Evolutionary conservation across 1,140 invertebrate species (phyloP).

Genomic region (Pseudomyrmex flavicornis): DNA sequence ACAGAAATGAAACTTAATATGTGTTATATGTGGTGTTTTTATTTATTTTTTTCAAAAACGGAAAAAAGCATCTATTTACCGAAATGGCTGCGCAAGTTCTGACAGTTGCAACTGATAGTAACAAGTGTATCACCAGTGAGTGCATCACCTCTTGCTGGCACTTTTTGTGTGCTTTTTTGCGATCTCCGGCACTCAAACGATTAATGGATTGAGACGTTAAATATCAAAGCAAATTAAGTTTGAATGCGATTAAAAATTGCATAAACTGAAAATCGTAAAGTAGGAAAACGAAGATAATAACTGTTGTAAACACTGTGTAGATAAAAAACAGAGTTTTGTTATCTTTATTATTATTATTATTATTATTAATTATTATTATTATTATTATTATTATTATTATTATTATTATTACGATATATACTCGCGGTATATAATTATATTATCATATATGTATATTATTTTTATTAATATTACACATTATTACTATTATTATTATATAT

Average conservation of each 20-base stretch:
- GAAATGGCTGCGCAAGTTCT: too few species aligned
- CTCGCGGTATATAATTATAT: too few species aligned
- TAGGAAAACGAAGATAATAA: conserved; percentile 44
- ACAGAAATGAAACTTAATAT: too few species aligned
- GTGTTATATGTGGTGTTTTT: too few species aligned
- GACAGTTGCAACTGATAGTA: too few species aligned
- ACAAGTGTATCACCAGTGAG: too few species aligned
- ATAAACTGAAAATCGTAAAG: conserved; percentile 21
- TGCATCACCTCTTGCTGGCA: too few species aligned
- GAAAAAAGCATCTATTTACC: too few species aligned
- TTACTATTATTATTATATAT: conserved; percentile 67
- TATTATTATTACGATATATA: conserved; percentile 16
- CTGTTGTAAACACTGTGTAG: conserved; percentile 71
- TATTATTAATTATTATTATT: conserved; percentile 64
- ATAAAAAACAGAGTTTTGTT: conserved; percentile 76
- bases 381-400: conserved; percentile 66
- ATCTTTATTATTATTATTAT: conserved; percentile 72
- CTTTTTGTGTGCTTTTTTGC: too few species aligned
- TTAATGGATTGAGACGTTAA: conserved; percentile 30
- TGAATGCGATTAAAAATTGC: conserved; percentile 33
- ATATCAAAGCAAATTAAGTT: conserved; percentile 15
- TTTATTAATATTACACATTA: conserved; percentile 61
- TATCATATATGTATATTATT: neutral
- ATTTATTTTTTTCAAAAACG: too few species aligned
- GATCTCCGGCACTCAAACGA: too few species aligned